A percentile compares a stretch with the other conserved stretches of the same genome.
Conservation (phyloP, 92 coral and sea anemone species). For the Metridium senile region DNA sequence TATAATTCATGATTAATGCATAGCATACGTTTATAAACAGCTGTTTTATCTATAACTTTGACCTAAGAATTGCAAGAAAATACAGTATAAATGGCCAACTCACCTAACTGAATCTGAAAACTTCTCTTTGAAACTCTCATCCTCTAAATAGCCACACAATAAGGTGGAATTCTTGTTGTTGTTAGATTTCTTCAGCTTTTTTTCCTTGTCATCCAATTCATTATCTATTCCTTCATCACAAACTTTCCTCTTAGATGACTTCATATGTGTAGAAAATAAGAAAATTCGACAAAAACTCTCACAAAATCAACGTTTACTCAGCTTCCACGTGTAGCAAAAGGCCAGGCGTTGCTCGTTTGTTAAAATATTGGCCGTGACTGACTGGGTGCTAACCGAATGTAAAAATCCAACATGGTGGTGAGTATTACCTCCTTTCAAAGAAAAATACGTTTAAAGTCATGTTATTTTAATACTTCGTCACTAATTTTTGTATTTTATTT, state of each 20-base stretch:
- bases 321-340: conserved; percentile 13
- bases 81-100: conserved; percentile 10
- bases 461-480: neutral
- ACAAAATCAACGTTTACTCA: neutral
- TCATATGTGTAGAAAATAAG: conserved; percentile 12
- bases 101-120: conserved; percentile 80
- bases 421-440: conserved; percentile 25
- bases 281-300: neutral
- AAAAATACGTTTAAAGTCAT: neutral
- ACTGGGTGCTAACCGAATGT: conserved; percentile 14
- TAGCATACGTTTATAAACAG: neutral
- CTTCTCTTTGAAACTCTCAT: conserved; percentile 65
- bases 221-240: conserved; percentile 15
- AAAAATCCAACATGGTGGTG: conserved; percentile 92
- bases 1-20: too few relatives aligned
- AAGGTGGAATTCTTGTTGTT: conserved; percentile 15
- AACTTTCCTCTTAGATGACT: conserved; percentile 47
- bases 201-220: neutral
- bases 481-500: neutral
- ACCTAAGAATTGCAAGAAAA: neutral
- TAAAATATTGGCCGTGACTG: neutral
- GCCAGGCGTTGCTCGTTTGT: conserved; percentile 38
- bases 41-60: neutral
- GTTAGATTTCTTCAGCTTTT: conserved; percentile 44
- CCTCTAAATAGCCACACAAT: conserved; percentile 52